Base-by-base conservation (phyloP, 1,140 invertebrate genomes). In the Cephus cinctus region DNA sequence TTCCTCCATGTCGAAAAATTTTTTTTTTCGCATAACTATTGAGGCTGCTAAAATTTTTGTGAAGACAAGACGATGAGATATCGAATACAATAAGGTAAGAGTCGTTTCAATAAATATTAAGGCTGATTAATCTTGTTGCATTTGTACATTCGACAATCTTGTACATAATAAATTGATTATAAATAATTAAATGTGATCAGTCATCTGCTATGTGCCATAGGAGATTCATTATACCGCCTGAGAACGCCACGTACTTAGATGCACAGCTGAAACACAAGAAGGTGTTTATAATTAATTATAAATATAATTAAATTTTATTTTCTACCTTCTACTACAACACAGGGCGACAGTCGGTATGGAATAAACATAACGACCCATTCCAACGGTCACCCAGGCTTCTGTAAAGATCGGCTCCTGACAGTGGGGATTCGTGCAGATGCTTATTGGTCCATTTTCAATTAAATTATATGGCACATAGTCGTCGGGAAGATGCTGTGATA, bases 381-480 rank as follows among this genome's bases (percentile, higher is more conserved):
- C 62, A 41, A 63, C 47, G 34, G 61, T 53, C 4, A 67, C 35
- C 69, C 69, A 71, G 16, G 67, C 54, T 54, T 73, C 69, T 14
- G 70, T 67, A 30, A 73, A 73, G 35, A 73, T 71, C 15, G 69
- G 59, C 36, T 70, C 57, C 50, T 62, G 63, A 31, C 69, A 73
- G 30, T 48, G 40, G 38, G 58, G 46, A 43, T 62, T 65, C 15
- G 63, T 30, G 25, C 70, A 73, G 36, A 69, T 56, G 34, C 64
- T 65, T 11, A 44, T 42, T 41, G 69, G 69, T 27, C 70, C 70
- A 44, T 71, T 73, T 12, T 42, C 44, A 16, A 71, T 44, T 43
- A 73, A 59, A 54, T 56, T 59, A 38, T 59, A 61, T 2, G 52
- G 57, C 52, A 38, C 38, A 50, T 39, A 39, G 15, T 45, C 50